Base-by-base conservation (phyloP, 2,888 invertebrate species). In the Spodoptera picta region DNA sequence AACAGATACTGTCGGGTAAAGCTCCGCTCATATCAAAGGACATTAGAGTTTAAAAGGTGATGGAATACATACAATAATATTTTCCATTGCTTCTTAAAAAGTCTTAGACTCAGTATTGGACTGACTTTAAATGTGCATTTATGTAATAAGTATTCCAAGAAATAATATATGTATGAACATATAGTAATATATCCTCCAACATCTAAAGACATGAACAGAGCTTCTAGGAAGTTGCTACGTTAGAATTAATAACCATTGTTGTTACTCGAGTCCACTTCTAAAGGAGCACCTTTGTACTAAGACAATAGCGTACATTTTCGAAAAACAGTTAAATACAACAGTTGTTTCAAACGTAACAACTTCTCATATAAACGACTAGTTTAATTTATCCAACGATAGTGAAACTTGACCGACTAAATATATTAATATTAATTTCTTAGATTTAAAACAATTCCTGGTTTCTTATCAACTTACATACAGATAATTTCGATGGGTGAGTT, bases 401-500 rank as follows among this genome's bases (percentile, higher is more conserved):
- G 49, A 57, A 49, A 55, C 41, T 49, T 61, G 47, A 58, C 49
- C 60, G 49, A 56, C 61, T 51, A 41, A 48, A 45, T 48, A 46
- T 46, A 10, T 72, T 56, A 59, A 44, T 23, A 66, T 55, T 58
- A 55, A 45, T 44, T 67, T 54, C 73, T 74, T 66, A 74, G n/a
- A 61, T 66, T 36, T 75, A 66, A 75, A 58, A 61, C 75, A 75
- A 75, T 77, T 77, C 67, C 75, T 64, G 59, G 43, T 61, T 63
- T 60, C 48, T 46, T 62, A 2, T 49, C 2, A 36, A 36, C 7
- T 60, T 58, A 52, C 49, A 69, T 60, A 69, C 46, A 73, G 50
- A 55, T 71, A 55, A 67, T 43, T 60, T 59, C 52, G 49, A 63
- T 68, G 56, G 55, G 73, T 24, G 48, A 19, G 19, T 59, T 57